Evolutionary conservation across 2,113 vertebrate genomes (phyloP).

Genomic region (Mobula birostris): DNA sequence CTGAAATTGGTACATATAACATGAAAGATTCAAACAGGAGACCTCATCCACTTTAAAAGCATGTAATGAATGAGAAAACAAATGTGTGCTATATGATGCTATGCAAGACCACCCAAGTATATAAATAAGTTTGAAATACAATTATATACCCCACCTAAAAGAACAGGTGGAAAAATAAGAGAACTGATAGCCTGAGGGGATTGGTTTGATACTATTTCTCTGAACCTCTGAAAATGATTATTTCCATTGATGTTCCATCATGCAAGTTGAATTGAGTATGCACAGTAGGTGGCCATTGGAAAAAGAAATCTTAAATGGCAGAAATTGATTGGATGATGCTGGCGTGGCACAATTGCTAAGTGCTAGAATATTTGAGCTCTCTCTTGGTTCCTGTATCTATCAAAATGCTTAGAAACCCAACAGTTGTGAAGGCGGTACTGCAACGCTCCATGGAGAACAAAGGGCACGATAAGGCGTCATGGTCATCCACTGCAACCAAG

Average conservation of each 20-base stretch:
- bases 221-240: slow-evolving; percentile 1
- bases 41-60: neutral
- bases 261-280: neutral
- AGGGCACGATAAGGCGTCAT: no score
- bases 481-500: no score
- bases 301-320: neutral
- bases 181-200: neutral
- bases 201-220: slow-evolving; percentile 11
- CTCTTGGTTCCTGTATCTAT: neutral
- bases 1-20: neutral
- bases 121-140: neutral
- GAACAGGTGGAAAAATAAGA: neutral
- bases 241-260: neutral
- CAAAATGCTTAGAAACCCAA: neutral
- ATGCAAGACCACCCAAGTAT: neutral
- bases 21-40: neutral
- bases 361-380: neutral
- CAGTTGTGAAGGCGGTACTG: no score
- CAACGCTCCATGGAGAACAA: no score
- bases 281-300: neutral
- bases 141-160: neutral
- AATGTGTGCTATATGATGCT: neutral
- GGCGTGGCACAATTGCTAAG: neutral
- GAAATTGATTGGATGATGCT: neutral
- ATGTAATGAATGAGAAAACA: neutral